Evolutionary conservation across 2,113 vertebrate species (phyloP).

Genomic region (Alces alces): DNA sequence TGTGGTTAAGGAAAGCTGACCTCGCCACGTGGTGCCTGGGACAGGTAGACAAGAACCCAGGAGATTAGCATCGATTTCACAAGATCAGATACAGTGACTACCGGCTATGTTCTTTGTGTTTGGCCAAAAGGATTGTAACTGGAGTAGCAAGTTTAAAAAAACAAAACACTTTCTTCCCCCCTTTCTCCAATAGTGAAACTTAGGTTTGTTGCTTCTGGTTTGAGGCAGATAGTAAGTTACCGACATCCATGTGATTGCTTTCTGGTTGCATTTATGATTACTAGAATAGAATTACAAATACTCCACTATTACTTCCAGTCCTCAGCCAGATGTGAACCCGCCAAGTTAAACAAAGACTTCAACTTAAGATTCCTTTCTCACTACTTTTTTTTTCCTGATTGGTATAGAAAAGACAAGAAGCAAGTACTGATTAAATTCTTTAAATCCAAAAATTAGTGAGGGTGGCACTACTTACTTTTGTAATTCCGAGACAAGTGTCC

Average conservation of each 20-base stretch:
- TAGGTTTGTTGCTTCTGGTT: background rate
- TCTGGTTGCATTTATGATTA: slow-evolving; percentile 60
- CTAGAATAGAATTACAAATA: slow-evolving; percentile 53
- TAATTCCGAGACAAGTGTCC: background rate
- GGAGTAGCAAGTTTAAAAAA: background rate
- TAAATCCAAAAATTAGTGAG: background rate
- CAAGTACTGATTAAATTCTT: background rate
- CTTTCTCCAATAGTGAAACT: background rate
- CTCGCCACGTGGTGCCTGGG: background rate
- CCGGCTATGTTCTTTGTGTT: background rate
- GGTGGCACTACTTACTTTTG: background rate
- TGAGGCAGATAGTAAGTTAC: slow-evolving; percentile 1
- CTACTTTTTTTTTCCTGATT: background rate
- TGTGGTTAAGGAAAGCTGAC: slow-evolving; percentile 53
- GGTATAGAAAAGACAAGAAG: background rate
- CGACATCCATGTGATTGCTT: background rate
- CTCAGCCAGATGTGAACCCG: slow-evolving; percentile 46
- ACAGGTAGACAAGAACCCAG: slow-evolving; percentile 37
- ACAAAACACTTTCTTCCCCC: background rate
- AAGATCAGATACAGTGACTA: background rate
- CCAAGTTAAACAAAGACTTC: slow-evolving; percentile 26
- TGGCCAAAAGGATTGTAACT: slow-evolving; percentile 16
- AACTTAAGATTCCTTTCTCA: background rate
- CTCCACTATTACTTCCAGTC: slow-evolving; percentile 41
- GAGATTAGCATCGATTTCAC: slow-evolving; percentile 27